These are phyloP conservation scores for Volucella inanis DNA, from an alignment of 2,888 invertebrate genomes.

Conservation along the genomic window DNA sequence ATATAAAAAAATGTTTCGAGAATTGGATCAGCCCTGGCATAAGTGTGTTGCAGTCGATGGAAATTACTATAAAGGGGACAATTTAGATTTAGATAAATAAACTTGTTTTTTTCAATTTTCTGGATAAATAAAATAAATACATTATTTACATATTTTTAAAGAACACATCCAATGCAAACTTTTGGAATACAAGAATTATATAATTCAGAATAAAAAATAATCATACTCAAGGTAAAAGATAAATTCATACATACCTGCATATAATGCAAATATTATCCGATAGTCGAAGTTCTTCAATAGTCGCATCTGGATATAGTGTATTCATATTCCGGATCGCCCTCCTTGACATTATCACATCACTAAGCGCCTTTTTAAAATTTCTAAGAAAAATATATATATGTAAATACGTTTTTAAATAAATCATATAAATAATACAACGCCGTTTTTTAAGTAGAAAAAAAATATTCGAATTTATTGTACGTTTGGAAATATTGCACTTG, in stretches of 20 bases:
- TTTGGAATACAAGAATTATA: too few species aligned
- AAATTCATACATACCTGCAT: constrained; percentile 86
- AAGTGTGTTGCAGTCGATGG: too few species aligned
- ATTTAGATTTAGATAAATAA: too few species aligned
- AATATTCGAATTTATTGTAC: too few species aligned
- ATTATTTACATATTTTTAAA: too few species aligned
- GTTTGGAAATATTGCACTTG: not conserved
- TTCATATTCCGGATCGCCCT: constrained; percentile 99
- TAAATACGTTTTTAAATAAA: not conserved
- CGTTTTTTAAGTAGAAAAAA: not conserved
- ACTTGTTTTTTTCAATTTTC: too few species aligned
- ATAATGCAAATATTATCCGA: constrained; percentile 99
- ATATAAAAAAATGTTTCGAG: too few species aligned
- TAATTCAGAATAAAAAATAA: too few species aligned
- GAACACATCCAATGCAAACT: too few species aligned
- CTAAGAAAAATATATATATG: constrained; percentile 82
- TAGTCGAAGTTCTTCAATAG: constrained; percentile 93
- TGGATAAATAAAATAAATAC: too few species aligned
- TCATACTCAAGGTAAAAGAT: constrained; percentile 1
- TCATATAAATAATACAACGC: not conserved
- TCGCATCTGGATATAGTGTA: constrained; percentile 97
- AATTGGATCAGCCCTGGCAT: too few species aligned
- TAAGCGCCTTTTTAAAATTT: constrained; percentile 98
- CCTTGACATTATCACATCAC: constrained; percentile 97
- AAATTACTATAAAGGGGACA: too few species aligned